Conservation (phyloP, 2,888 invertebrate genomes). For the Pyrrhia umbra region DNA sequence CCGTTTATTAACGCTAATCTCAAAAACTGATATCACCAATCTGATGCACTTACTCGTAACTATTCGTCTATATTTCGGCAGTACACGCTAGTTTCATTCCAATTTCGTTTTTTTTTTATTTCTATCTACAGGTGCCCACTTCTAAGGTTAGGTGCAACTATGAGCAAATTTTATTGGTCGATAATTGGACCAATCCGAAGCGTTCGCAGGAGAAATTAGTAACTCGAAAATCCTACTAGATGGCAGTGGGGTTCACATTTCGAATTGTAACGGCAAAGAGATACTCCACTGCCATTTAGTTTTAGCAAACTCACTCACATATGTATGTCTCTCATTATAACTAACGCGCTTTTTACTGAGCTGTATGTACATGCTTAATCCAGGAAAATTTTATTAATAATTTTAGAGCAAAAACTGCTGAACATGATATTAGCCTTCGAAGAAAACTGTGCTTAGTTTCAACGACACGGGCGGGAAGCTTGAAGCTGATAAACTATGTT, state of each 20-base stretch:
- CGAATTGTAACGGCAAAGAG: slow-evolving; percentile 18
- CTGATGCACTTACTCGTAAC: slow-evolving; percentile 60
- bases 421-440: slow-evolving; percentile 71
- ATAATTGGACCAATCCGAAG: slow-evolving; percentile 81
- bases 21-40: slow-evolving; percentile 60
- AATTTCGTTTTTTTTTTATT: slow-evolving; percentile 62
- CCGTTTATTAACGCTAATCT: slow-evolving; percentile 58
- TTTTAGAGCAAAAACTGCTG: slow-evolving; percentile 77
- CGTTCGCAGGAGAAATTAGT: slow-evolving; percentile 71
- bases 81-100: slow-evolving; percentile 80
- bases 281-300: slow-evolving; percentile 49
- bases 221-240: slow-evolving; percentile 60
- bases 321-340: slow-evolving; percentile 45
- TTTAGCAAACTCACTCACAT: slow-evolving; percentile 40
- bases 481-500: slow-evolving; percentile 54
- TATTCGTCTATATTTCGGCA: slow-evolving; percentile 77
- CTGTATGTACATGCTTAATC: slow-evolving; percentile 78
- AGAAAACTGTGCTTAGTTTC: slow-evolving; percentile 76
- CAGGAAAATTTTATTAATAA: slow-evolving; percentile 67
- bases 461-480: slow-evolving; percentile 70
- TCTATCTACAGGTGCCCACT: slow-evolving; percentile 84
- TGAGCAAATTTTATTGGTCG: slow-evolving; percentile 84
- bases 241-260: slow-evolving; percentile 48
- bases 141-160: slow-evolving; percentile 83
- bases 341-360: slow-evolving; percentile 73